Evolutionary conservation across 2,888 invertebrate species (phyloP), one percentile per base, ranked within the genome.

Genomic region (Acanthacorydalis orientalis): DNA sequence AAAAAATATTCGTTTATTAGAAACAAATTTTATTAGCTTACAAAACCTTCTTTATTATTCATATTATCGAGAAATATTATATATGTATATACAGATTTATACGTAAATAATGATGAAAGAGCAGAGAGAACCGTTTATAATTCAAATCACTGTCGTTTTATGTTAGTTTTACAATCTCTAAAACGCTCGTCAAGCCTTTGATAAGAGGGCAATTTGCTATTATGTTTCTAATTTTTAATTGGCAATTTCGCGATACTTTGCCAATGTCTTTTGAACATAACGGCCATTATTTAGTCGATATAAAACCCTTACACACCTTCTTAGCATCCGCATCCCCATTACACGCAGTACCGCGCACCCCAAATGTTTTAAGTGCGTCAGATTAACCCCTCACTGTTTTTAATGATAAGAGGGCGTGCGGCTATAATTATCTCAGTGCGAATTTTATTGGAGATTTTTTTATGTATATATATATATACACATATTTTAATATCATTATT

Each of bases 351-450:
- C 23, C 23, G 23, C 31, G 43, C 31, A 14, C 14, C 10, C 43
- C 32, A 14, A 31, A 32, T 43, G 31, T 43, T 14, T 14, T 32
- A 12, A 31, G 32, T 31, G 32, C 31, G 23, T 31, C 12, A 31
- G 43, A 43, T 43, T 43, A 43, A 43, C 43, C 43, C 43, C 43
- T 31, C 43, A 32, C 31, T 43, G 43, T 43, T 43, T 43, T 43
- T 43, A 43, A 43, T 31, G 43, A 31, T 43, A 31, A 31, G 32
- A 31, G 32, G 43, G 43, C 14, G 32, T 43, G 31, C 31, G 32
- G 31, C 31, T 32, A 14, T 43, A 43, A 43, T 43, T 43, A 31
- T 23, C 43, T 43, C 43, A 32, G 31, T 32, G 43, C 14, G 43
- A 43, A 31, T 43, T 43, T 43, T 43, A 43, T 43, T 43, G 32